Conservation (phyloP, 2,888 invertebrate species). For the Exocentrus adspersus region DNA sequence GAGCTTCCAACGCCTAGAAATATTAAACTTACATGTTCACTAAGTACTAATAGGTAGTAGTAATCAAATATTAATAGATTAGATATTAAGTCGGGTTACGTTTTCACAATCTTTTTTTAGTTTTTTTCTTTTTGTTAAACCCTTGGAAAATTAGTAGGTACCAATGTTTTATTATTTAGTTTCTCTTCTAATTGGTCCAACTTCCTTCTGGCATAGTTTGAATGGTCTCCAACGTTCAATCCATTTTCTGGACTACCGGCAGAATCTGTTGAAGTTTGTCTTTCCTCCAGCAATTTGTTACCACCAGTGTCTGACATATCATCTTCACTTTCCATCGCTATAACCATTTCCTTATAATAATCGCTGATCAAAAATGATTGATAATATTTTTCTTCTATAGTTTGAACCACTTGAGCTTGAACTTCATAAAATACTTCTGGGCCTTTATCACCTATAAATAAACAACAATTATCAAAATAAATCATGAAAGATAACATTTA, state of each 20-base stretch:
- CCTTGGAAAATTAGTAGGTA: slow-evolving; percentile 47
- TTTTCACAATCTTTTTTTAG: neutral
- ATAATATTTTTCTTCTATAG: slow-evolving; percentile 88
- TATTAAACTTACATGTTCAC: no score
- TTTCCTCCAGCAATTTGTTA: slow-evolving; percentile 64
- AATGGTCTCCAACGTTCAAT: slow-evolving; percentile 81
- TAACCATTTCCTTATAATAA: slow-evolving; percentile 79
- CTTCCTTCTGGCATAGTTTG: slow-evolving; percentile 83
- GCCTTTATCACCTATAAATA: slow-evolving; percentile 79
- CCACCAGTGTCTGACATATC: slow-evolving; percentile 64
- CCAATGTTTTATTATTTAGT: slow-evolving; percentile 83
- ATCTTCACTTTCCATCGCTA: slow-evolving; percentile 71
- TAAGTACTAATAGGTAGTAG: no score
- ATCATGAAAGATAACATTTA: no score
- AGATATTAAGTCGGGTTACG: no score
- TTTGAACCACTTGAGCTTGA: slow-evolving; percentile 81
- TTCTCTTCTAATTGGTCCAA: slow-evolving; percentile 86
- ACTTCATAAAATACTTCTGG: slow-evolving; percentile 90
- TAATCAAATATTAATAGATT: no score
- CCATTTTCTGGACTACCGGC: slow-evolving; percentile 65
- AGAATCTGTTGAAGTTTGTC: slow-evolving; percentile 68
- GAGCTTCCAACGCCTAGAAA: slow-evolving; percentile 79
- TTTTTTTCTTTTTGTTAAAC: neutral
- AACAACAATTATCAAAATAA: slow-evolving; percentile 4
- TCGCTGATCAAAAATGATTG: slow-evolving; percentile 89